Percentiles rank a stretch among this genome's conserved stretches.
Evolutionary conservation across 2,888 invertebrate genomes (phyloP).

Genomic region (Cheilosia pagana): DNA sequence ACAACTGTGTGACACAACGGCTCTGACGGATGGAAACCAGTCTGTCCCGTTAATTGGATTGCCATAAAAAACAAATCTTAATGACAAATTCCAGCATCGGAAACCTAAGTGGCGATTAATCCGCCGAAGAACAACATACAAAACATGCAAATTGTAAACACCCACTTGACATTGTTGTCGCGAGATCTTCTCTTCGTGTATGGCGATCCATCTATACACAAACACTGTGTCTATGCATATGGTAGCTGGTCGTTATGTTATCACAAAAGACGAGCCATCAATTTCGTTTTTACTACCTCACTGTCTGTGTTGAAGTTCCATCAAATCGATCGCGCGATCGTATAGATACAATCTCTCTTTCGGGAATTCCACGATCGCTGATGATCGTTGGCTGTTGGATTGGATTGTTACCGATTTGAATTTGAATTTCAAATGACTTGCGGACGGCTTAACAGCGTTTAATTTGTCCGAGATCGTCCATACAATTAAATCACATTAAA

Average conservation of each 20-base stretch:
- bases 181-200: conserved; percentile 38
- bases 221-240: conserved; percentile 24
- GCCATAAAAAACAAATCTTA: conserved; percentile 70
- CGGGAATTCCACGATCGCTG: conserved; percentile 31
- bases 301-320: conserved; percentile 32
- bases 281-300: conserved; percentile 63
- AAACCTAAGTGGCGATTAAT: conserved; percentile 73
- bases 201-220: conserved; percentile 24
- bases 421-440: conserved; percentile 70
- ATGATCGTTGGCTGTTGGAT: conserved; percentile 22
- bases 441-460: conserved; percentile 62
- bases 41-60: conserved; percentile 71
- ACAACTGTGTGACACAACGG: conserved; percentile 28
- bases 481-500: conserved; percentile 58
- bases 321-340: conserved; percentile 55
- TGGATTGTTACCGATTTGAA: conserved; percentile 61
- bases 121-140: conserved; percentile 56
- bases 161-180: conserved; percentile 72
- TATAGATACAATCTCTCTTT: conserved; percentile 41
- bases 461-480: conserved; percentile 64
- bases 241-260: conserved; percentile 69
- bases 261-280: conserved; percentile 65
- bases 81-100: conserved; percentile 70
- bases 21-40: conserved; percentile 43
- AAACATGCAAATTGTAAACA: conserved; percentile 74